Conservation (phyloP, 2,113 vertebrate species). For the Caretta caretta region DNA sequence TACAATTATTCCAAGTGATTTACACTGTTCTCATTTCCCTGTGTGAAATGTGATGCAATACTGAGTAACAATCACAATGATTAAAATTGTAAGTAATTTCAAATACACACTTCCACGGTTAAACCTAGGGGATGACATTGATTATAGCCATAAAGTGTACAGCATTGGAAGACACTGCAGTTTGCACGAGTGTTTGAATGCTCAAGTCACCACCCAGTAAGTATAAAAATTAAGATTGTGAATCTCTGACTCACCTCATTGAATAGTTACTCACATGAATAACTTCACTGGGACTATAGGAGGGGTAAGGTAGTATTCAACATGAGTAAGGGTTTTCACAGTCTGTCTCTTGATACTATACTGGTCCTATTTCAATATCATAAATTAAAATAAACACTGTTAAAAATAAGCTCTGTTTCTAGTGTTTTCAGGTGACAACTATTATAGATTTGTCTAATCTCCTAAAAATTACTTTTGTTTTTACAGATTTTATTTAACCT, state of each 20-base stretch:
- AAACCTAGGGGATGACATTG: conserved; percentile 11
- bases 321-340: neutral
- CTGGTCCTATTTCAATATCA: neutral
- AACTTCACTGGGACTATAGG: neutral
- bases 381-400: neutral
- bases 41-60: neutral
- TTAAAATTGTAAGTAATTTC: conserved; percentile 38
- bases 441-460: neutral
- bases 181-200: neutral
- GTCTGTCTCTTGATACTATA: neutral
- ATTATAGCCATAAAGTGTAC: neutral
- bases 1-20: neutral
- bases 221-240: neutral
- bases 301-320: neutral
- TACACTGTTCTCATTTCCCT: neutral
- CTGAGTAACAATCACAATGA: conserved; percentile 8
- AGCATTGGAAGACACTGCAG: neutral
- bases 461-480: neutral
- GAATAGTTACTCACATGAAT: neutral
- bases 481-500: neutral
- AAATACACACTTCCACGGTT: conserved; percentile 19
- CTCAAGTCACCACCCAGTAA: neutral
- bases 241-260: neutral
- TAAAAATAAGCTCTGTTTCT: neutral
- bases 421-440: neutral